Evolutionary conservation across 2,113 vertebrate genomes (phyloP).

Genomic region (Notarius lentiginosus): DNA sequence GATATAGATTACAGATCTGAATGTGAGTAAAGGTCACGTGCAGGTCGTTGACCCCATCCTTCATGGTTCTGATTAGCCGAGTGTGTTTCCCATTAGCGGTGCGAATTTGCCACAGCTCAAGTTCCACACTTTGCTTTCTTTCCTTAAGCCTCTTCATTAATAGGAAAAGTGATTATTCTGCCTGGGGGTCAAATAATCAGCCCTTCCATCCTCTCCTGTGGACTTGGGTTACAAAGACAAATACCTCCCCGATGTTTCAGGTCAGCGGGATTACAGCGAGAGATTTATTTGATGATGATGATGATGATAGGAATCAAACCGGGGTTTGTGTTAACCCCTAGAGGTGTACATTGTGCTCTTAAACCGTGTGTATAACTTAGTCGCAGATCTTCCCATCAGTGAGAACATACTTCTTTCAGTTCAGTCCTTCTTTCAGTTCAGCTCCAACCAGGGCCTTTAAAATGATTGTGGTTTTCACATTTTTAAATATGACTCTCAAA

Average conservation of each 20-base stretch:
- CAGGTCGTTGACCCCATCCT: conserved; percentile 33
- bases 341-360: not conserved
- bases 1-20: not conserved
- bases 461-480: not conserved
- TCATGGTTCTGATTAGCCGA: conserved; percentile 39
- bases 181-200: conserved; percentile 31
- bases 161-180: conserved; percentile 42
- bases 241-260: conserved; percentile 16
- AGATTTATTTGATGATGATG: not conserved
- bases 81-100: conserved; percentile 35
- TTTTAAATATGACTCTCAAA: not conserved
- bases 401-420: not conserved
- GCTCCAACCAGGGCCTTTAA: not conserved
- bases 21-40: not conserved
- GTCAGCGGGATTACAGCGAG: not conserved
- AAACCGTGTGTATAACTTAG: not conserved
- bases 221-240: conserved; percentile 37
- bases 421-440: not conserved
- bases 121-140: conserved; percentile 31
- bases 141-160: conserved; percentile 33
- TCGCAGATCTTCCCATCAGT: not conserved
- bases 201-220: conserved; percentile 9
- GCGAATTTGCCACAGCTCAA: conserved; percentile 1
- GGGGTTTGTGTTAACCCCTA: not conserved
- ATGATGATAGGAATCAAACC: not conserved